A percentile compares a stretch with the other conserved stretches of the same genome.
phyloP scores from a whole-genome alignment of 1,140 invertebrate species.

The Pomacea maculata region DNA sequence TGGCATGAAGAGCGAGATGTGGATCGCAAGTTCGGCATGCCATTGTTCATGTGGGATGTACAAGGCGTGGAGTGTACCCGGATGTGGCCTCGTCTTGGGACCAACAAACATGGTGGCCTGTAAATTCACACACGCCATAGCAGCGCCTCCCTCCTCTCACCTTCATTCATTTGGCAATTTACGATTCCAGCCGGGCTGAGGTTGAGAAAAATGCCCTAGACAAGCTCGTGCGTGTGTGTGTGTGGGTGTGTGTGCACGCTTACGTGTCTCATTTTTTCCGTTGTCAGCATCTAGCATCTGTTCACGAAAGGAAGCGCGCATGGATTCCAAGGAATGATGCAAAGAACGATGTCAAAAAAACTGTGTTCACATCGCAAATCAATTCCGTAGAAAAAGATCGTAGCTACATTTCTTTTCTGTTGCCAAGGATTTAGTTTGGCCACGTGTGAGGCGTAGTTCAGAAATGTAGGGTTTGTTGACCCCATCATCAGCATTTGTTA shows the following conservation, averaged over 20 bases:
- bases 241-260: neutral
- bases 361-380: neutral
- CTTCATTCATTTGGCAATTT: neutral
- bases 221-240: neutral
- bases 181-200: neutral
- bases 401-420: neutral
- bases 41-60: neutral
- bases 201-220: neutral
- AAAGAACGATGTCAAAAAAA: neutral
- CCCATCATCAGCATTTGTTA: too few species aligned
- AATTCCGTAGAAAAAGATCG: neutral
- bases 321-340: neutral
- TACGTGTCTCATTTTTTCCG: neutral
- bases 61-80: too few species aligned
- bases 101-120: too few species aligned
- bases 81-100: too few species aligned
- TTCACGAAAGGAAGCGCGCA: neutral
- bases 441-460: too few species aligned
- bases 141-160: neutral
- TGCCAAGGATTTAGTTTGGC: too few species aligned
- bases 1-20: too few species aligned
- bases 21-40: neutral
- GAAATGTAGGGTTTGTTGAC: too few species aligned
- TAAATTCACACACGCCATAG: too few species aligned
- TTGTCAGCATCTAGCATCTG: neutral